Evolutionary conservation across 2,113 vertebrate species (phyloP), one percentile per base, ranked within the genome.

Genomic region (Neofelis nebulosa): DNA sequence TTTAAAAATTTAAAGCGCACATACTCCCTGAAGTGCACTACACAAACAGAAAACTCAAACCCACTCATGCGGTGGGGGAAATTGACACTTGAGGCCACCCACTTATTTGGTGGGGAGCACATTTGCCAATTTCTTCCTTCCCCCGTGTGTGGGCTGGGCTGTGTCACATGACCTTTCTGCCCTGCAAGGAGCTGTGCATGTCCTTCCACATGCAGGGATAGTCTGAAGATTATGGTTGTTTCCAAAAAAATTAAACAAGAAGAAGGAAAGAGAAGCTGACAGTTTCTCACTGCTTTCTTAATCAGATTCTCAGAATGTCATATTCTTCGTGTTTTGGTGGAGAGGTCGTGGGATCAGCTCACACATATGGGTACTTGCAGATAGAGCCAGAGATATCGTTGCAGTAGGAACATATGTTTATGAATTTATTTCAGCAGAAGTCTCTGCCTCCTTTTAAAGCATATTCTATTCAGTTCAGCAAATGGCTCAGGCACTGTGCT

Each of bases 41-140:
- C 6, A 13, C 71, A 82, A 89, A 69, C 80, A 96, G 74, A 95
- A 83, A 93, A n/a, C 68, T 78, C 73, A 38, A n/a, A 79, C 94
- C 90, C 86, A 45, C 82, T 36, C 69, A 1, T 3, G 4, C 3
- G 15, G 33, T 14, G n/a, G 85, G 69, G 83, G 18, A 50, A 52
- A 33, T 21, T 85, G 90, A 66, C 80, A 85, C 87, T 81, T 1
- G 0, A 16, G 80, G 83, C 91, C 36, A 71, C 93, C 76, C 38
- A 48, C 88, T 41, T 33, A 10, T 11, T 84, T 33, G 73, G 83
- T 41, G 38, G 63, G 74, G 74, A 94, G 68, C 63, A 57, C 23
- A 73, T 86, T 79, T 86, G 73, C 68, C 68, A 4, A 21, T 79
- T 31, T 95, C 52, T 57, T 68, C 29, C 11, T 52, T 73, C 45